Conservation (phyloP, 1,140 invertebrate genomes). For the Drosophila sturtevanti region DNA sequence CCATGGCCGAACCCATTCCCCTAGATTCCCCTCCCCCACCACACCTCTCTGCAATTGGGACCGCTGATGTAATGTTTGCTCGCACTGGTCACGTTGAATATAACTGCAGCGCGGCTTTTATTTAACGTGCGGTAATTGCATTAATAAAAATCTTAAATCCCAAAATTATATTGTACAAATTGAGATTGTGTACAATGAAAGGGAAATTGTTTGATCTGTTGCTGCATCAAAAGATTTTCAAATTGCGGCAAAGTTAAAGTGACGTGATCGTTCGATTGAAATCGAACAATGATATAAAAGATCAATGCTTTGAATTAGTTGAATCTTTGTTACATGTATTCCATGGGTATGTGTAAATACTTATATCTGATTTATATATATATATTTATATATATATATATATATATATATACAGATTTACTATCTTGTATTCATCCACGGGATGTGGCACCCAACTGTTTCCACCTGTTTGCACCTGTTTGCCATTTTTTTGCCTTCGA, state of each 20-base stretch:
- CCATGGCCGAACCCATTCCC: not conserved
- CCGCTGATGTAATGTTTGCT: conserved; percentile 76
- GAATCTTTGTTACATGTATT: too few species aligned
- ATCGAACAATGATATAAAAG: conserved; percentile 23
- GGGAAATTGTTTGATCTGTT: conserved; percentile 79
- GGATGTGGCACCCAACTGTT: conserved; percentile 35
- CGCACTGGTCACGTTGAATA: conserved; percentile 76
- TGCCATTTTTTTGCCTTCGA: conserved; percentile 25
- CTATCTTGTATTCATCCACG: too few species aligned
- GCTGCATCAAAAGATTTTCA: conserved; percentile 42
- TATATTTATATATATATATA: too few species aligned
- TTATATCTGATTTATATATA: too few species aligned
- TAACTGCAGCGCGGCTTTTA: conserved; percentile 77
- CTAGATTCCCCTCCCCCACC: conserved; percentile 15
- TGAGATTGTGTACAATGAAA: conserved; percentile 77
- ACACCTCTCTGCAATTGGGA: too few species aligned
- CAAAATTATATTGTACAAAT: conserved; percentile 80
- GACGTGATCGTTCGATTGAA: conserved; percentile 46
- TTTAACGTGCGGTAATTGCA: conserved; percentile 78
- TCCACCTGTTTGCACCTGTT: conserved; percentile 74
- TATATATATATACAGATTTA: too few species aligned
- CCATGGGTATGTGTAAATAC: too few species aligned
- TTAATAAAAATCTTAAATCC: conserved; percentile 78
- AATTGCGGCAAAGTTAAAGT: conserved; percentile 28
- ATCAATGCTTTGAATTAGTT: not conserved